Evolutionary conservation across 2,797 vertebrate species (phyloP), one percentile per base, ranked within the genome.

Genomic region (Lutjanus argentimaculatus): DNA sequence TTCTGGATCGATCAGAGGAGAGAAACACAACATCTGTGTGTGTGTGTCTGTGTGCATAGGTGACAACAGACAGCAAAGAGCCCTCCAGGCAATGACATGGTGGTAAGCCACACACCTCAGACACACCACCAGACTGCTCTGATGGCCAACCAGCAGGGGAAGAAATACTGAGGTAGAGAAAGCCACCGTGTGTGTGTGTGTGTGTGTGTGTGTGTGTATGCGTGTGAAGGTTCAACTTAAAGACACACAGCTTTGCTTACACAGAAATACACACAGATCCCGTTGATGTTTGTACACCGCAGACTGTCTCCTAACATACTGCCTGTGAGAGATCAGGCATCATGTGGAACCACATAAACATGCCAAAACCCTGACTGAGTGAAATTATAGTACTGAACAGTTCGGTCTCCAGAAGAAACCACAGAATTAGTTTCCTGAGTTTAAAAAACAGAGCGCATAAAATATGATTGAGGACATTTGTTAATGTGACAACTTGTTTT

Each of bases 81-180:
- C 83, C 88, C 85, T 86, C 64, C 58, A 78, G 90, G 80, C 87
- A 85, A 81, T 81, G 86, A 90, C 88, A 79, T 62, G 49, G 89
- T 72, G 93, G 93, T 94, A 74, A 93, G 84, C 95, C 95, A 91
- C 94, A 93, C 88, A 91, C 93, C 93, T 90, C 93, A 91, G 79
- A 89, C 80, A 51, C 83, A 91, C 91, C 91, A 74, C 86, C 75
- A 79, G 80, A 15, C 75, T 48, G 76, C 92, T 86, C 85, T 85
- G 83, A 92, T 72, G 87, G 86, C 84, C 86, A 61, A 84, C 84
- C 84, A 85, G 77, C 69, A 42, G 65, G 77, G 58, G 65, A 79
- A 77, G 68, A 80, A 68, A 79, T 11, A 21, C 66, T 72, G 80
- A 88, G 85, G 90, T 85, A 66, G 83, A 82, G 67, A 22, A 55